These are phyloP conservation scores for Hyphantria cunea DNA, from an alignment of 1,140 invertebrate genomes.

Conservation along the genomic window DNA sequence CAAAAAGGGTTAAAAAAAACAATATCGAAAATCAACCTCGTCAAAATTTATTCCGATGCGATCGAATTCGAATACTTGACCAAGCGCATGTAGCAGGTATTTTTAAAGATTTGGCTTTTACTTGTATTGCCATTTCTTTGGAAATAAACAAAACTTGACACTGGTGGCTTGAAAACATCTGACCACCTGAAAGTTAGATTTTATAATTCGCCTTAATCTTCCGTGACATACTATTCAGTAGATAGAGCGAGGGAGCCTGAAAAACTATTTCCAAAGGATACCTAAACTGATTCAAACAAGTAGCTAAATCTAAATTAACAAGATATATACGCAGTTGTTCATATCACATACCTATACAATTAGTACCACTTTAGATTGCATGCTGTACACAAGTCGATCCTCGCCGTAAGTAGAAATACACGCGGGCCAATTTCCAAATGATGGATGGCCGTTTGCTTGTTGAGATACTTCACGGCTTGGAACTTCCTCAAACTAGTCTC, in stretches of 20 bases:
- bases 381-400: not conserved
- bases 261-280: no score
- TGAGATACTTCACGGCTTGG: not conserved
- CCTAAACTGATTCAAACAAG: no score
- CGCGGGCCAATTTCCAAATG: not conserved
- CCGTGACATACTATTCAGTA: no score
- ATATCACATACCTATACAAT: no score
- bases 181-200: no score
- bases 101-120: constrained; percentile 27
- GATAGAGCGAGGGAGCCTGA: no score
- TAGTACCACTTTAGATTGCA: no score
- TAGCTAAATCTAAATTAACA: no score
- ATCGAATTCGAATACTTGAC: constrained; percentile 45
- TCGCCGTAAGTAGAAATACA: not conserved
- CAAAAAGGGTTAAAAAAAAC: constrained; percentile 45
- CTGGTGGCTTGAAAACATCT: no score
- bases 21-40: constrained; percentile 46
- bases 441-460: not conserved
- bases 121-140: constrained; percentile 6
- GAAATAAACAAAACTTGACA: no score
- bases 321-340: no score
- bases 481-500: not conserved
- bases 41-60: constrained; percentile 57
- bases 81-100: constrained; percentile 27
- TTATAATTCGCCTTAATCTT: no score